Base-by-base conservation (phyloP, 2,888 invertebrate genomes). In the Limulus polyphemus region DNA sequence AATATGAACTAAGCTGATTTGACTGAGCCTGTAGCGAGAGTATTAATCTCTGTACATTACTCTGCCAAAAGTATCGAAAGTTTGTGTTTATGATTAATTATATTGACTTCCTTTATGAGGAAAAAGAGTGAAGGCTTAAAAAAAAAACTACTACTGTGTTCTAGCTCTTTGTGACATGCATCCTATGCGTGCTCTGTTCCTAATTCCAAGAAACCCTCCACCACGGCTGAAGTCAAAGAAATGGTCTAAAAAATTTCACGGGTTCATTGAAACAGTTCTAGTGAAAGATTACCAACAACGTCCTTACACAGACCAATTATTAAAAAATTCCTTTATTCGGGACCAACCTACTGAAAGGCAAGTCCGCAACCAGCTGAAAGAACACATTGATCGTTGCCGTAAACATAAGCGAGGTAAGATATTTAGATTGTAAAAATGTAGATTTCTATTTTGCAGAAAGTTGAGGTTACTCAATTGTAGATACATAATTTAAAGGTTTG, bases 231-330 rank as follows among this genome's bases (percentile, higher is more conserved):
- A 94, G 80, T 92, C 93, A 66, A 94, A 94, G 80, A 95, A 95
- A 77, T 97, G 97, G 97, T 70, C 68, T 49, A 74, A 75, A 64
- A 77, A 76, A 65, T 76, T 75, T 72, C 71, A 77, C 67, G 80
- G 90, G 75, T 99, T 99, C 77, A 95, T 99, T 77, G 98, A 99
- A 79, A 94, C 94, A 72, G 95, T 99, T 74, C 82, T 97, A 74
- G 94, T 97, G 64, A 98, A 99, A 82, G 98, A 99, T 80, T 99
- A 99, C 79, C 95, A 94, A 78, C 92, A 94, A 80, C 83, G 99
- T 74, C 98, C 98, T 67, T 97, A 93, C 79, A 99, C 99, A 70
- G 99, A 99, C 79, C 91, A 95, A 77, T 83, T 99, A 69, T 80
- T 99, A 70, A 94, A 93, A 78, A 97, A 99, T 81, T 85, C 94